Conservation (phyloP, 2,113 vertebrate species). For the Motacilla alba region DNA sequence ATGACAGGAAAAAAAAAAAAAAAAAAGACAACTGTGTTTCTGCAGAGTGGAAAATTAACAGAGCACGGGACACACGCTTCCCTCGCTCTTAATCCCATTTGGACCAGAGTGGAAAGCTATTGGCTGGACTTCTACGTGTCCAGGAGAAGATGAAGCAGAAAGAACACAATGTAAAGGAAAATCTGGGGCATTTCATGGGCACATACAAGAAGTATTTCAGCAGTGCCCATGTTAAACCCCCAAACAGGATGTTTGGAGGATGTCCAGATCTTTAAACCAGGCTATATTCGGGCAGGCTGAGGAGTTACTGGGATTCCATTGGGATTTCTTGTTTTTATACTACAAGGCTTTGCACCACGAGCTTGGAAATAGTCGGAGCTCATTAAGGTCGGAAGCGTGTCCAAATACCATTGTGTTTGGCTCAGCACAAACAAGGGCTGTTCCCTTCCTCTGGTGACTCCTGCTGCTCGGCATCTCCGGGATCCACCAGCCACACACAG, state of each 20-base stretch:
- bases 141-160: not conserved
- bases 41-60: not conserved
- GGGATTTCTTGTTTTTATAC: not conserved
- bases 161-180: not conserved
- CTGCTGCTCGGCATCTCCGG: not conserved
- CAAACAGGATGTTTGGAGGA: not conserved
- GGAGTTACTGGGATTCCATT: not conserved
- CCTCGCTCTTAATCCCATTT: not conserved
- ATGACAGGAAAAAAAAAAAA: not conserved
- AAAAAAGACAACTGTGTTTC: not conserved
- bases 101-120: not conserved
- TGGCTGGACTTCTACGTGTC: not conserved
- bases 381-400: not conserved
- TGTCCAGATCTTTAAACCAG: not conserved
- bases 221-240: not conserved
- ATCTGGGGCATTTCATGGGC: not conserved
- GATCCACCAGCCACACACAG: not conserved
- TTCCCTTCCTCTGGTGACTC: constrained; percentile 36
- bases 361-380: not conserved
- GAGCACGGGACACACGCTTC: not conserved
- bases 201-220: not conserved
- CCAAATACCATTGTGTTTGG: constrained; percentile 42
- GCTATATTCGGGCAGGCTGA: not conserved
- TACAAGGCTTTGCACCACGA: not conserved
- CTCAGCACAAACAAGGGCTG: not conserved